Conservation (phyloP, 2,797 vertebrate species). For the Hypotaenidia philippensis region DNA sequence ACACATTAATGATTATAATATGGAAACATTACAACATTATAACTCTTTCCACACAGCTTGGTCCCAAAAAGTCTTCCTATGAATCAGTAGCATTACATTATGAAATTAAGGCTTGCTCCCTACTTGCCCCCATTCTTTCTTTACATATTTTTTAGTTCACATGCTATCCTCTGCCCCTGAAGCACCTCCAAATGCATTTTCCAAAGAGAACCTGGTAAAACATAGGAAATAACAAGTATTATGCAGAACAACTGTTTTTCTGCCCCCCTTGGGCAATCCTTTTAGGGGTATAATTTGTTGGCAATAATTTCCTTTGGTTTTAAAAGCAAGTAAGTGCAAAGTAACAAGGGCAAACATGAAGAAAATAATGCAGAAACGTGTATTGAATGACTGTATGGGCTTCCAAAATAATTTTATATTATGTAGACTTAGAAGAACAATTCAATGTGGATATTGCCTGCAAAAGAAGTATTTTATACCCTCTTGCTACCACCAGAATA, state of each 20-base stretch:
- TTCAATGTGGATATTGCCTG: background rate
- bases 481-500: constrained; percentile 49
- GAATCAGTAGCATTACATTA: background rate
- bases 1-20: background rate
- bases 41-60: background rate
- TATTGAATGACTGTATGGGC: background rate
- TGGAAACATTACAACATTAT: background rate
- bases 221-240: background rate
- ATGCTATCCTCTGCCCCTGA: background rate
- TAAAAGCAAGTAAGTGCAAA: background rate
- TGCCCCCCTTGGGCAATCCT: background rate
- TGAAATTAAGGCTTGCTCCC: background rate
- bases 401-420: background rate
- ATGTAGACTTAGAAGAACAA: background rate
- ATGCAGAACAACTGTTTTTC: background rate
- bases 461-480: constrained; percentile 24
- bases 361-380: background rate
- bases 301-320: constrained; percentile 13
- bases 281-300: background rate
- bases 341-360: background rate
- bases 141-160: background rate
- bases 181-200: background rate
- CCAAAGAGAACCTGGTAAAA: background rate
- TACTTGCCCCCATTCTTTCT: background rate
- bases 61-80: background rate